Evolutionary conservation across 2,888 invertebrate genomes (phyloP), one percentile per base, ranked within the genome.

Genomic region (Meteorus colon): DNA sequence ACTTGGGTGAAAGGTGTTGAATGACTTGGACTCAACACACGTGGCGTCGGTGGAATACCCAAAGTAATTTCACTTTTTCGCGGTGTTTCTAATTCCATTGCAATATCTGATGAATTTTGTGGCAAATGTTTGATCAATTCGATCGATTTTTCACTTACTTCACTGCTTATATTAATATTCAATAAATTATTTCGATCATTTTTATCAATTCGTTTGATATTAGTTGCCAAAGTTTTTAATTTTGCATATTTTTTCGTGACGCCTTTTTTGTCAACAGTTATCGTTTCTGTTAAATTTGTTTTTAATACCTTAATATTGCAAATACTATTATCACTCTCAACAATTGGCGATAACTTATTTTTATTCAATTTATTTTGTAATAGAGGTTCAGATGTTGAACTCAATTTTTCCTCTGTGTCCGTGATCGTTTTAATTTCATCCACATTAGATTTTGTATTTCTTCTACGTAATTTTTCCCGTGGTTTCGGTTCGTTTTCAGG

Each of bases 1-100:
- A 60, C 63, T 6, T 75, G 66, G 41, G 83, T 82, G 59, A 84
- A 86, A 0, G 84, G 84, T 1, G 84, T 85, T 0, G 84, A 79
- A 3, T 84, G 86, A 4, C 81, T 84, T 0, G 89, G 89, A 31
- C 85, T 86, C 0, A 86, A 76, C 16, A 89, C 41, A 69, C 85
- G 84, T 6, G 89, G 89, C 0, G 89, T 89, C 1, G 89, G 86
- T 0, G 89, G 89, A 19, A 89, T 79, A 0, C 83, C 84, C 4
- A 80, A 74, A 2, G 67, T 77, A 1, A 76, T 81, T 16, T 85
- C 86, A 0, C 78, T 77, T 76, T 89, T 89, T 24, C 84, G 81
- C 0, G 89, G 89, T 2, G 89, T 89, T 69, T 87, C 87, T 16
- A 88, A 78, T 19, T 83, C 85, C 6, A 82, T 70, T 0, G 19